Conservation (phyloP, 1,140 invertebrate species). For the Andrena cerasifolii region DNA sequence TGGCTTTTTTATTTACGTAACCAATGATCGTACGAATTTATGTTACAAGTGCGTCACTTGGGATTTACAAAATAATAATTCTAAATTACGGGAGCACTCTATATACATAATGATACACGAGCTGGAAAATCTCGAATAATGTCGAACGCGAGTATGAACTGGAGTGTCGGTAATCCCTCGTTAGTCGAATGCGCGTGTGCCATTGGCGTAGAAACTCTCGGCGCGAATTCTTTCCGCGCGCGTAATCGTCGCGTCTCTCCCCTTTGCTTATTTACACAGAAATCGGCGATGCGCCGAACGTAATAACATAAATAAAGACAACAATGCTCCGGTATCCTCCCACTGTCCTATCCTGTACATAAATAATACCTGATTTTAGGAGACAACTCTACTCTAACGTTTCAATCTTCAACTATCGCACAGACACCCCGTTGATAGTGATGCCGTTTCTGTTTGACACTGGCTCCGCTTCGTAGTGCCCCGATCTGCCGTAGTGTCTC, state of each 20-base stretch:
- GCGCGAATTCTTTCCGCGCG: neutral
- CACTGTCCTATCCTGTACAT: conserved; percentile 52
- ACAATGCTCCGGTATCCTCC: conserved; percentile 40
- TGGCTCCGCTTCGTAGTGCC: conserved; percentile 88
- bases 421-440: conserved; percentile 88
- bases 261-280: conserved; percentile 64
- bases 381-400: conserved; percentile 13
- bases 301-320: conserved; percentile 63
- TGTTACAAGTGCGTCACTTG: conserved; percentile 54
- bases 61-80: conserved; percentile 45
- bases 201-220: conserved; percentile 7
- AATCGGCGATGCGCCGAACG: conserved; percentile 40
- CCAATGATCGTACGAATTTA: conserved; percentile 47
- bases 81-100: conserved; percentile 63
- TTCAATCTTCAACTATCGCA: conserved; percentile 82
- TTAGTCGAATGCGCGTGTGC: conserved; percentile 6
- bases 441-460: conserved; percentile 85
- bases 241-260: neutral
- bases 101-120: conserved; percentile 78
- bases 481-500: conserved; percentile 83
- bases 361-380: conserved; percentile 36
- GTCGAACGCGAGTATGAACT: neutral
- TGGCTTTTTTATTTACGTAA: conserved; percentile 60
- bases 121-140: conserved; percentile 27
- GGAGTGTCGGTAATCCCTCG: neutral